Evolutionary conservation across 1,140 invertebrate species (phyloP), one percentile per base, ranked within the genome.

Genomic region (Drosophila lacertosa): DNA sequence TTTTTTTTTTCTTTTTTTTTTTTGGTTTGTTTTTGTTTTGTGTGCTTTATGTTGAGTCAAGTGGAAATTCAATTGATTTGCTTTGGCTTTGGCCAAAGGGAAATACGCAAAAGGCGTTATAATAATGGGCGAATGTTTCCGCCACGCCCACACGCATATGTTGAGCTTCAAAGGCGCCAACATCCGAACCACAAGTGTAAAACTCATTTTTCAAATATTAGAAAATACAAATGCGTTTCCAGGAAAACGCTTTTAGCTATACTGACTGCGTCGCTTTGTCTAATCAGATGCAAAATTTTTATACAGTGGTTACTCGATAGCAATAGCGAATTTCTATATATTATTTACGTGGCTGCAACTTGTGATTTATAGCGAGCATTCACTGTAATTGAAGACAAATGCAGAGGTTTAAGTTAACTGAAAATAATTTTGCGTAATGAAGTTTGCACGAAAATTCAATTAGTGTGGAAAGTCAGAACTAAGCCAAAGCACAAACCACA

Each of bases 31-130:
- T 40, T 44, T 29, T 60, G 50, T 60, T 58, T 53, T 60, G 75
- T 79, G 73, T 81, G 62, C 77, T 88, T 78, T 86, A 70, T 78
- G 82, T 82, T 69, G 83, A 86, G 75, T 86, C 82, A 89, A 82
- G 74, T 86, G 83, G 83, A 86, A 86, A 89, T 82, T 82, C 77
- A 82, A 86, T 88, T 86, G 82, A 88, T 86, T 86, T 82, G 82
- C 66, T 88, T 76, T 86, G 70, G 79, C 79, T 82, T 74, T 70
- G 35, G 44, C 37, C 26, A 54, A 58, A 33, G 35, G 35, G 39
- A 39, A 62, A 65, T 37, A 51, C 48, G 39, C 39, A 20, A 64
- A 65, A 65, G 55, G 59, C 66, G 55, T 73, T 69, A 69, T 75
- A 53, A 80, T 86, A 86, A 76, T 76, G 64, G 60, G 42, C 62